A percentile compares a stretch with the other conserved stretches of the same genome.
Evolutionary conservation across 2,113 vertebrate genomes (phyloP).

Genomic region (Neogobius melanostomus): DNA sequence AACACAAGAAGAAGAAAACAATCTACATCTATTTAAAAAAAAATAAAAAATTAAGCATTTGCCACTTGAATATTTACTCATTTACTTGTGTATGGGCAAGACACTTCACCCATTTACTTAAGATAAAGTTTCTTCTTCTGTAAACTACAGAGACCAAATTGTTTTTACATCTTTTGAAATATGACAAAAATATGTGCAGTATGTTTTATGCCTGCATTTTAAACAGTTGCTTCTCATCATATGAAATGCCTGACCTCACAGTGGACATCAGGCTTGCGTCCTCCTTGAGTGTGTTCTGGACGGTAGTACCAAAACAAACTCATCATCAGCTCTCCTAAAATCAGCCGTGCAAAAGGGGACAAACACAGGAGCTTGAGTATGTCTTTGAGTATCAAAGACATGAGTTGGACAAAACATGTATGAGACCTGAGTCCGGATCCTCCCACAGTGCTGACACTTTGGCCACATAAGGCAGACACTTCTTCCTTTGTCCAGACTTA

Average conservation of each 20-base stretch:
- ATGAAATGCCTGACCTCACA: constrained; percentile 81
- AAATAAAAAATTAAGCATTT: no score
- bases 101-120: no score
- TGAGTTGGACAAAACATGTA: background rate
- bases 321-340: constrained; percentile 96
- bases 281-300: constrained; percentile 97
- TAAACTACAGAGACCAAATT: no score
- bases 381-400: background rate
- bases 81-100: no score
- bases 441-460: constrained; percentile 97
- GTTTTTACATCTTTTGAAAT: no score
- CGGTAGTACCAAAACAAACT: constrained; percentile 99
- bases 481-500: constrained; percentile 93
- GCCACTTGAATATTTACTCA: no score
- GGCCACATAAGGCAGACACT: constrained; percentile 93
- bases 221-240: background rate
- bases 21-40: no score
- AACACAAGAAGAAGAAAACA: no score
- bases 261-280: constrained; percentile 88
- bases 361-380: no score
- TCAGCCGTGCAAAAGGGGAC: no score
- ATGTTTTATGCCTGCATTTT: background rate
- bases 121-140: no score
- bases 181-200: no score
- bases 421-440: constrained; percentile 91